Evolutionary conservation across 1,140 invertebrate species (phyloP), one percentile per base, ranked within the genome.

Genomic region (Drosophila biarmipes): DNA sequence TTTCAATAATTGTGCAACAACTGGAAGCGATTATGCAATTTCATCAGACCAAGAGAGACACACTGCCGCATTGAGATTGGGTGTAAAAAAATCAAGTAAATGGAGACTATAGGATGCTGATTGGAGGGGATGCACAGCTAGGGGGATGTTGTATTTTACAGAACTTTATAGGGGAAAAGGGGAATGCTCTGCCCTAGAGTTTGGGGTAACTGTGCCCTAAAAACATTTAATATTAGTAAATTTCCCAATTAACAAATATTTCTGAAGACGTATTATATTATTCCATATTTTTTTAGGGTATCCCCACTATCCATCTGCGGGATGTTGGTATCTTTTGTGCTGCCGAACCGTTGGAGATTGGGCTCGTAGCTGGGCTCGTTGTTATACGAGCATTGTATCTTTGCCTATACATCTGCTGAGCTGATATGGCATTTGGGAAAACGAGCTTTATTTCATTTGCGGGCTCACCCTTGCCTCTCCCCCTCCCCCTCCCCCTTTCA

Each of bases 1-100:
- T 90, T 89, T 89, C 85, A 89, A 89, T 89, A 89, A 89, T 89
- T 89, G 84, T 89, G 84, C 84, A 89, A 84, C 84, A 89, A 89
- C 84, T 89, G 84, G 84, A 89, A 89, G 73, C 80, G 85, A 89
- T 89, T 89, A 89, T 89, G 85, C 84, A 89, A 89, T 89, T 89
- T 80, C 84, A 89, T 80, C 84, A 89, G 80, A 73, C 85, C 79
- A 84, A 80, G 68, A 80, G 80, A 34, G 63, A 35, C 74, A 81
- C 81, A 66, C 56, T 68, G 74, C 64, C 73, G 67, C 74, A 78
- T 54, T 49, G 82, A 82, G 74, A 71, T 61, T 66, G 75, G 74
- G 66, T 54, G 76, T 52, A 82, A 78, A 86, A 84, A 85, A 57
- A 45, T 54, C 45, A 43, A 49, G 24, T 17, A 72, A 58, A 58